These are phyloP conservation scores for Gibbula magus DNA, from an alignment of 2,888 invertebrate species.

Conservation along the genomic window DNA sequence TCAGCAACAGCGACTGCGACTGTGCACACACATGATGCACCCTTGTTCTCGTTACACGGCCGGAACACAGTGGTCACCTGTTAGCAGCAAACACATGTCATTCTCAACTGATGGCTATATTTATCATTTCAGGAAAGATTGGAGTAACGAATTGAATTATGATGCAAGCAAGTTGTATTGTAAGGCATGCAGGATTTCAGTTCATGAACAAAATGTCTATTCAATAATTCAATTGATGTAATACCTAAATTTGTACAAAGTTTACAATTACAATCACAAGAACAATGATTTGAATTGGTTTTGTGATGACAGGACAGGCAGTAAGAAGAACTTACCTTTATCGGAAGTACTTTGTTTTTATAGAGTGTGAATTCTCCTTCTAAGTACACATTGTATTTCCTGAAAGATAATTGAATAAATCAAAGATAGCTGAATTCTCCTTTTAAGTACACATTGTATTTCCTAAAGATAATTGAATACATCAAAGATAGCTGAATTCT, in stretches of 20 bases:
- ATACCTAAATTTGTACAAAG: background rate
- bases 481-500: conserved; percentile 33
- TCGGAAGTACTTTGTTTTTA: conserved; percentile 44
- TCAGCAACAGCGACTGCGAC: conserved; percentile 45
- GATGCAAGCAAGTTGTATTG: background rate
- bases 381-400: no score
- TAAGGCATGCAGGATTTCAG: background rate
- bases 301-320: no score
- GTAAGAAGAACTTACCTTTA: conserved; percentile 41
- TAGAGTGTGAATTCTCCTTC: conserved; percentile 52
- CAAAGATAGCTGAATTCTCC: no score
- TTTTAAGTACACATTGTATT: conserved; percentile 47
- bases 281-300: no score
- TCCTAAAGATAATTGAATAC: conserved; percentile 35
- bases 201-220: background rate
- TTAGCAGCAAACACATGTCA: background rate
- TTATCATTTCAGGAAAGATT: background rate
- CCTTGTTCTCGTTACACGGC: background rate
- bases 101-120: background rate
- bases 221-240: background rate
- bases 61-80: background rate
- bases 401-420: no score
- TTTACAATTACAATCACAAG: no score
- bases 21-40: conserved; percentile 54
- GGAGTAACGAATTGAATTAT: no score